Conservation (phyloP, 2,113 vertebrate genomes). For the Artemisiospiza belli region DNA sequence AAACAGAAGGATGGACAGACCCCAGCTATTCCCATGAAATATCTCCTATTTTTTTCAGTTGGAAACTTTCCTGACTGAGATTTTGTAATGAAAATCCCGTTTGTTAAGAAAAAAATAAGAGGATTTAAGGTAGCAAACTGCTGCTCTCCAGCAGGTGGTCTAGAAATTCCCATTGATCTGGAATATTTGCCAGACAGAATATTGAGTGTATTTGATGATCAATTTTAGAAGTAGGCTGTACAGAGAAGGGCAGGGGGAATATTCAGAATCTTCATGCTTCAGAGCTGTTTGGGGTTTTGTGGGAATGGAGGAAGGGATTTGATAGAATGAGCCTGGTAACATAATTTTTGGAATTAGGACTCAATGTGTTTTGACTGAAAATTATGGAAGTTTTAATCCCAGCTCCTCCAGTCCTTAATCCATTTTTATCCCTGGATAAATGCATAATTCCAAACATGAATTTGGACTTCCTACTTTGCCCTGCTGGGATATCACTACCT, state of each 20-base stretch:
- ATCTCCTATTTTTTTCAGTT: not conserved
- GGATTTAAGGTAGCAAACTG: not conserved
- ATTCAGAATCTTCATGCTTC: not conserved
- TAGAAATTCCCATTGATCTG: not conserved
- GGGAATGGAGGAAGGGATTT: not conserved
- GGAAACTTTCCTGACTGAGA: not conserved
- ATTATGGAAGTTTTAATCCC: not conserved
- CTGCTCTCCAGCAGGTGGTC: not conserved
- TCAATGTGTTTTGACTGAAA: not conserved
- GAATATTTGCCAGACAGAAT: not conserved
- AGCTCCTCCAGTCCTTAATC: not conserved
- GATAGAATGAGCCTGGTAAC: not conserved
- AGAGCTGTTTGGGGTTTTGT: not conserved
- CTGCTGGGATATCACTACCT: not conserved
- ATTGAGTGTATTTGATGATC: not conserved
- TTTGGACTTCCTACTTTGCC: not conserved
- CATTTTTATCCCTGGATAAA: accelerated
- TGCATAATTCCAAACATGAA: not conserved
- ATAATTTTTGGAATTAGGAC: not conserved
- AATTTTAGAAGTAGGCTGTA: not conserved
- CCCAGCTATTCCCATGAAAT: not conserved
- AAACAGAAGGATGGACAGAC: not conserved
- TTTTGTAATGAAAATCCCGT: not conserved
- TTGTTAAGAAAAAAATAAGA: not conserved
- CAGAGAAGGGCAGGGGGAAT: not conserved